Evolutionary conservation across 2,888 invertebrate genomes (phyloP), one percentile per base, ranked within the genome.

Genomic region (Chymomyza caudatula): DNA sequence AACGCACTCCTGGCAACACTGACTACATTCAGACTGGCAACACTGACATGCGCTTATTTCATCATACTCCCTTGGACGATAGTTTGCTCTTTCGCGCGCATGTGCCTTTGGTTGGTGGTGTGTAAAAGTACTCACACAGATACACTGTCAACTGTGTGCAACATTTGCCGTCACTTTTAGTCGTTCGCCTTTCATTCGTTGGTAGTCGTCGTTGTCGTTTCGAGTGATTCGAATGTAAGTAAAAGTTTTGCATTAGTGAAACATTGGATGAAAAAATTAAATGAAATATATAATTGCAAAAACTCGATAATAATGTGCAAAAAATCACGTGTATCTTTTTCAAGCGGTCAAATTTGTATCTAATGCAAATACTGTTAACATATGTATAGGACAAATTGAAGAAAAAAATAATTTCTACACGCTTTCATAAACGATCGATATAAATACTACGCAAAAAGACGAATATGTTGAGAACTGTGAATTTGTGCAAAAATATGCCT

Each of bases 151-250:
- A 63, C 67, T 73, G 70, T 79, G 65, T 79, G 83, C 78, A 72
- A 69, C 69, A 73, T 76, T 85, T 73, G 73, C 79, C 76, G 78
- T 88, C 86, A 82, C 79, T 86, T 86, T 88, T 80, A 89, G 87
- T 86, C 78, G 85, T 87, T 85, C 80, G 79, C 76, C 77, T 78
- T 71, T 85, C 78, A 85, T 86, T 88, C 83, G 88, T 88, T 83
- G 88, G 81, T 88, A 88, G 88, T 89, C 88, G 88, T 89, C 88
- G 87, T 88, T 83, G 88, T 88, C 86, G 87, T 88, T 89, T 88
- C 88, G 85, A 87, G 89, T 88, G 87, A 88, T 74, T 84, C 89
- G 85, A 88, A 88, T 89, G 89, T 88, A 88, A 88, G 89, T 89
- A 88, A 87, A 70, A 66, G 79, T 73, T 67, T 67, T 86, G 76